These are phyloP conservation scores for Zelleria hepariella DNA, from an alignment of 2,888 invertebrate genomes.

Conservation along the genomic window DNA sequence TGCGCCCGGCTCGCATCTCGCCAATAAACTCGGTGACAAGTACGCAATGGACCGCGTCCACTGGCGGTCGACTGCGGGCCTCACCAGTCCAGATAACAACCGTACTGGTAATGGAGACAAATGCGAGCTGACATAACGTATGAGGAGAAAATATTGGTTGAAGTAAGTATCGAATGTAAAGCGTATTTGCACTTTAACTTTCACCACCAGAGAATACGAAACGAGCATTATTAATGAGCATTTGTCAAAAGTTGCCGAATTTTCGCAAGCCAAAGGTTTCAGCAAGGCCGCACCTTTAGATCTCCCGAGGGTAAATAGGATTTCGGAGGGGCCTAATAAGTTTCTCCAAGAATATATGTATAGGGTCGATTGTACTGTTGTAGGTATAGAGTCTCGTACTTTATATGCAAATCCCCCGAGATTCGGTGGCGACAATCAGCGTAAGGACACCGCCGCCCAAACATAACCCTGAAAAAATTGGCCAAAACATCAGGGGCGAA, in stretches of 20 bases:
- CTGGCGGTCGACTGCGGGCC: not conserved
- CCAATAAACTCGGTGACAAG: not conserved
- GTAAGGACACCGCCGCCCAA: not conserved
- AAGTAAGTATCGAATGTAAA: too few species aligned
- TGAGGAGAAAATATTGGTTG: too few species aligned
- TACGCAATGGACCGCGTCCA: not conserved
- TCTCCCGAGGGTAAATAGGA: not conserved
- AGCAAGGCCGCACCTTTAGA: not conserved
- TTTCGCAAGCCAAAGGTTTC: not conserved
- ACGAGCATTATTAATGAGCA: too few species aligned
- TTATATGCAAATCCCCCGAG: not conserved
- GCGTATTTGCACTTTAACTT: not conserved
- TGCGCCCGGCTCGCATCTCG: not conserved
- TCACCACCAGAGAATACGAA: too few species aligned
- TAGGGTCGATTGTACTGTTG: not conserved
- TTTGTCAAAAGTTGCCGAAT: too few species aligned
- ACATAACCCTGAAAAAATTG: not conserved
- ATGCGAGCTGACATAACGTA: not conserved
- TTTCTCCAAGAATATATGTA: not conserved
- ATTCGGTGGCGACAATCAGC: too few species aligned
- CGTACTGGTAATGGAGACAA: not conserved
- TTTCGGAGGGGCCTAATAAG: not conserved
- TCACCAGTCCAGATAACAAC: not conserved
- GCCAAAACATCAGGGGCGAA: not conserved
- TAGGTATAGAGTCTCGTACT: not conserved